Percentiles rank a stretch among this genome's conserved stretches.
Evolutionary conservation across 2,888 invertebrate genomes (phyloP).

Genomic region (Atherix ibis): DNA sequence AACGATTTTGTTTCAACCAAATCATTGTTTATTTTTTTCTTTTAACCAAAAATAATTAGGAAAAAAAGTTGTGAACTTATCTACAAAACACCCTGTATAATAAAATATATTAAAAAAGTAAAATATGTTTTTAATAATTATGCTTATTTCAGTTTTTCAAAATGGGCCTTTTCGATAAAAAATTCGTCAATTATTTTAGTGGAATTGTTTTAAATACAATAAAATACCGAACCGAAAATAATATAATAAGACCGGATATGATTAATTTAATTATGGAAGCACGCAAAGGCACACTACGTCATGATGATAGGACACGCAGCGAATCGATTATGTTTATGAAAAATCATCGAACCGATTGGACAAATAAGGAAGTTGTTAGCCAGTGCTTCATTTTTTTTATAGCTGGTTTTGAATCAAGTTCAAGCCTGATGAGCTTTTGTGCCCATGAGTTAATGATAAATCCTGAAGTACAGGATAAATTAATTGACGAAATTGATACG

Average conservation of each 20-base stretch:
- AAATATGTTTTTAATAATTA: too few species aligned
- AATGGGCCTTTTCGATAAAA: slow-evolving; percentile 24
- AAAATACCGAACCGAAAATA: slow-evolving; percentile 31
- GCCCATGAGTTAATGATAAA: slow-evolving; percentile 41
- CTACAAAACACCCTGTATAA: too few species aligned
- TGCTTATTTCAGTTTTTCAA: slow-evolving; percentile 15
- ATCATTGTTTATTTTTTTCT: too few species aligned
- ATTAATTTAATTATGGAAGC: slow-evolving; percentile 39
- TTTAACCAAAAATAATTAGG: too few species aligned
- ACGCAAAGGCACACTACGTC: slow-evolving; percentile 20
- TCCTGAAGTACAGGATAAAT: slow-evolving; percentile 39
- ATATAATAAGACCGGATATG: slow-evolving; percentile 38
- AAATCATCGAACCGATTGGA: slow-evolving; percentile 20
- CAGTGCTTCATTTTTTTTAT: slow-evolving; percentile 41
- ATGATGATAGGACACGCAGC: slow-evolving; percentile 16
- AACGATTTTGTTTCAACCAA: too few species aligned
- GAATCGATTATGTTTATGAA: slow-evolving; percentile 1
- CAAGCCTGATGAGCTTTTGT: slow-evolving; percentile 34
- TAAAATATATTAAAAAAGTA: too few species aligned
- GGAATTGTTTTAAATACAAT: slow-evolving; percentile 32
- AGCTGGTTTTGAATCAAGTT: slow-evolving; percentile 39
- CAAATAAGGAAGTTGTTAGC: slow-evolving; percentile 39
- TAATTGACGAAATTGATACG: slow-evolving; percentile 39
- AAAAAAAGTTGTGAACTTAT: too few species aligned
- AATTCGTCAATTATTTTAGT: slow-evolving; percentile 28